Evolutionary conservation across 2,888 invertebrate species (phyloP).

Genomic region (Hirtodrosophila histrioides): DNA sequence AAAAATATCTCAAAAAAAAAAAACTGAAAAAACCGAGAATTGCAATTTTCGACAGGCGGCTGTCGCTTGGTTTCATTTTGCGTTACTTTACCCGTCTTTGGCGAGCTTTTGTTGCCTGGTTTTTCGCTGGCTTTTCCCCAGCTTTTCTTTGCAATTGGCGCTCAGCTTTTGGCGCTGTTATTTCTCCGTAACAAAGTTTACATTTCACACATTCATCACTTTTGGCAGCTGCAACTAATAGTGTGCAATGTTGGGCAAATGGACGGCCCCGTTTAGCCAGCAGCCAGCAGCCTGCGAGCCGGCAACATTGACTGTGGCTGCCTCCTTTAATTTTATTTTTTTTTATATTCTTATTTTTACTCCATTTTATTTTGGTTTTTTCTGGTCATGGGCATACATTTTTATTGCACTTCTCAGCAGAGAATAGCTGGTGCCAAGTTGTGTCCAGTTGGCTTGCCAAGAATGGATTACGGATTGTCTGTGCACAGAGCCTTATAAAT

Average conservation of each 20-base stretch:
- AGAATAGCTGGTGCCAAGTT: constrained; percentile 59
- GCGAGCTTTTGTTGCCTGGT: constrained; percentile 46
- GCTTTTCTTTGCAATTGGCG: constrained; percentile 70
- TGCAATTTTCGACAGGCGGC: constrained; percentile 80
- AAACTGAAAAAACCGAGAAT: constrained; percentile 46
- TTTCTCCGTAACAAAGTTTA: constrained; percentile 79
- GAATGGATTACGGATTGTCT: constrained; percentile 73
- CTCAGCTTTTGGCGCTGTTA: constrained; percentile 69
- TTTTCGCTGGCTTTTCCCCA: constrained; percentile 23
- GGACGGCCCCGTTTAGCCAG: constrained; percentile 64
- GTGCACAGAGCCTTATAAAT: constrained; percentile 66
- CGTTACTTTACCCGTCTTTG: constrained; percentile 59
- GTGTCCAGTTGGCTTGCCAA: constrained; percentile 69
- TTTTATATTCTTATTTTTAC: neutral
- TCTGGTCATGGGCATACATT: constrained; percentile 64
- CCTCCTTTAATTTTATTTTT: neutral
- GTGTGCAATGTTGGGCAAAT: constrained; percentile 75
- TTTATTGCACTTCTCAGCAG: constrained; percentile 64
- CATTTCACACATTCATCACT: constrained; percentile 81
- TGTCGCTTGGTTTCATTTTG: constrained; percentile 68
- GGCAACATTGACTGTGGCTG: constrained; percentile 27
- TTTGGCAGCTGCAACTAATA: constrained; percentile 81
- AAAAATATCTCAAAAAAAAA: constrained; percentile 18
- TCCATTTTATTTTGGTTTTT: constrained; percentile 1
- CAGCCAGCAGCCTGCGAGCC: constrained; percentile 18